These are phyloP conservation scores for Rhea americana DNA, from an alignment of 2,113 vertebrate genomes.

Conservation along the genomic window DNA sequence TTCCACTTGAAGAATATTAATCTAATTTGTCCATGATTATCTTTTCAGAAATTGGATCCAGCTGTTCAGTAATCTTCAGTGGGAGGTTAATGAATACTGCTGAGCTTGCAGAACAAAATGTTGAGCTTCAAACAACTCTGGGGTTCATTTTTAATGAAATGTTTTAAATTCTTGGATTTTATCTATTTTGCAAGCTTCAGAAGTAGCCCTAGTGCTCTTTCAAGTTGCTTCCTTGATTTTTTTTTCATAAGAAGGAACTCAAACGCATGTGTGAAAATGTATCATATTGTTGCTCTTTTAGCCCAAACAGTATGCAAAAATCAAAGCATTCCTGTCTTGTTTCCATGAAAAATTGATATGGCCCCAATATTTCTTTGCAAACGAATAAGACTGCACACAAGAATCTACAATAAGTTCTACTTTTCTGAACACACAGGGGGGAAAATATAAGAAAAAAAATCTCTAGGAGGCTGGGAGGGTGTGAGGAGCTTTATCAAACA, in stretches of 20 bases:
- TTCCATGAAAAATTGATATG: slow-evolving; percentile 15
- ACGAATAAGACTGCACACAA: background rate
- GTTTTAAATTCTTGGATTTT: slow-evolving; percentile 51
- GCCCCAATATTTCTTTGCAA: background rate
- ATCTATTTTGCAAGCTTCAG: slow-evolving; percentile 49
- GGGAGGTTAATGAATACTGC: slow-evolving; percentile 63
- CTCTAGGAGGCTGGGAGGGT: background rate
- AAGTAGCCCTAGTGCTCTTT: slow-evolving; percentile 48
- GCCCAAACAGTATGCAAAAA: background rate
- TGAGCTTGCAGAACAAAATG: slow-evolving; percentile 63
- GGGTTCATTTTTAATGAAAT: slow-evolving; percentile 60
- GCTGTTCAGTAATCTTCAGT: slow-evolving; percentile 56
- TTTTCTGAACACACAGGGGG: background rate
- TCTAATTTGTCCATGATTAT: slow-evolving; percentile 69
- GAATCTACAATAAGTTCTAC: background rate
- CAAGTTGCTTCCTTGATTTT: slow-evolving; percentile 40
- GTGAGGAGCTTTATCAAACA: background rate
- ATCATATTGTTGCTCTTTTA: slow-evolving; percentile 34
- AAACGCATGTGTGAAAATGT: background rate
- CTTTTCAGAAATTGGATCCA: slow-evolving; percentile 68
- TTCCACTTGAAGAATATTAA: slow-evolving; percentile 53
- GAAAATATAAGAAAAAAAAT: background rate
- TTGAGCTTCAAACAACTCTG: slow-evolving; percentile 56
- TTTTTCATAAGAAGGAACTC: background rate
- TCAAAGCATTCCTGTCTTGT: slow-evolving; percentile 9